Evolutionary conservation across 2,888 invertebrate species (phyloP).

Genomic region (Drosophila prolongata): DNA sequence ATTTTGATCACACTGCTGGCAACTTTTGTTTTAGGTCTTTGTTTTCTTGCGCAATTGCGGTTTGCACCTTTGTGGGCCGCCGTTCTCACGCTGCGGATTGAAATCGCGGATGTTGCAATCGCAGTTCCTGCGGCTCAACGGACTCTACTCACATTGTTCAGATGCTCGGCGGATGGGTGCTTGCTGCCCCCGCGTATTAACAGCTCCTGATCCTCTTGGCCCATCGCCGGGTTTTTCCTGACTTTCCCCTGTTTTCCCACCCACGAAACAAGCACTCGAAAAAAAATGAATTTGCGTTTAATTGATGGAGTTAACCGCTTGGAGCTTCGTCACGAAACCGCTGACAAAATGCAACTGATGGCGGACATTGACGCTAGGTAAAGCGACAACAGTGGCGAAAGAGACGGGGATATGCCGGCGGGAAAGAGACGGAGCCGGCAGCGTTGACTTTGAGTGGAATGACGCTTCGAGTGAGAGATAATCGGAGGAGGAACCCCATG

Average conservation of each 20-base stretch:
- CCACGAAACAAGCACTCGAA: conserved; percentile 20
- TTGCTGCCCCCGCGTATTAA: conserved; percentile 75
- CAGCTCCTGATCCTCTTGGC: conserved; percentile 82
- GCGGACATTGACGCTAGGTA: conserved; percentile 42
- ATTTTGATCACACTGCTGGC: not conserved
- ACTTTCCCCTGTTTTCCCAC: not conserved
- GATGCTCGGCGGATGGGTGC: conserved; percentile 75
- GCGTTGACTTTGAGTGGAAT: conserved; percentile 36
- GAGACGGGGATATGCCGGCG: conserved; percentile 1
- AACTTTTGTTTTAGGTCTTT: not conserved
- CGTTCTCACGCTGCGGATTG: conserved; percentile 58
- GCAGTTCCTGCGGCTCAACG: conserved; percentile 1
- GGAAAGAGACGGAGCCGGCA: conserved; percentile 4
- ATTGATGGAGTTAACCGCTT: conserved; percentile 30
- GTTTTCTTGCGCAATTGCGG: conserved; percentile 34
- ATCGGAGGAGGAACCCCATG: not conserved
- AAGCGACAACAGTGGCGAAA: conserved; percentile 24
- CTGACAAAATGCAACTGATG: conserved; percentile 73
- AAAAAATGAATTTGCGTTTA: conserved; percentile 5
- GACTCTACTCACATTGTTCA: conserved; percentile 73
- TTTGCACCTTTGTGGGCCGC: conserved; percentile 9
- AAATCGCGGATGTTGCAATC: conserved; percentile 21
- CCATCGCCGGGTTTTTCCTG: conserved; percentile 60
- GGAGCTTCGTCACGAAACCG: conserved; percentile 64
- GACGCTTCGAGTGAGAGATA: conserved; percentile 29